Evolutionary conservation across 2,113 vertebrate species (phyloP).

Genomic region (Arvicanthis niloticus): DNA sequence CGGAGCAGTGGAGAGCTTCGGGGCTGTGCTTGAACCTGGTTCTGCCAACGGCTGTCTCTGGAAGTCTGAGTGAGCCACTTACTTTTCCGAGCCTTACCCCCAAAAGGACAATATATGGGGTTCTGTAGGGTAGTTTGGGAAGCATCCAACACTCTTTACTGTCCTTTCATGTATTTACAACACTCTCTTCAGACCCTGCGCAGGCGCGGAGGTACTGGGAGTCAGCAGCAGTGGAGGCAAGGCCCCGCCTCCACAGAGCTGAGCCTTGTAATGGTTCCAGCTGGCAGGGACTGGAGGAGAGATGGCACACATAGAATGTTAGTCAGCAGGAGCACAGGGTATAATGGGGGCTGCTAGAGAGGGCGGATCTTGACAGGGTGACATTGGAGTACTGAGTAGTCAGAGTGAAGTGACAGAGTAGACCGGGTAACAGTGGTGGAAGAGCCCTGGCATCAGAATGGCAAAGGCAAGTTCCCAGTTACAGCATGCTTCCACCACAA

Average conservation of each 20-base stretch:
- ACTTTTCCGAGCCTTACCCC: background rate
- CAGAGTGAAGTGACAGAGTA: background rate
- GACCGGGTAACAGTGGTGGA: background rate
- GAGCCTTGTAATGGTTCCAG: fast-evolving
- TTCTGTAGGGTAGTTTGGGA: background rate
- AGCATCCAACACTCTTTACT: background rate
- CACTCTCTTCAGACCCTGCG: background rate
- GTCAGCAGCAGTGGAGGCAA: background rate
- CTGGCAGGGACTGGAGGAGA: background rate
- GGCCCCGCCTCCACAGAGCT: fast-evolving
- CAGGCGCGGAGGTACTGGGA: background rate
- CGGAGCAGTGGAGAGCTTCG: background rate
- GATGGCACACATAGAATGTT: fast-evolving
- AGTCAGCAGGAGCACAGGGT: background rate
- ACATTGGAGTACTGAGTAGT: background rate
- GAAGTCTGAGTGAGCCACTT: background rate
- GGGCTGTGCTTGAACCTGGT: background rate
- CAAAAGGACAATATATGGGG: background rate
- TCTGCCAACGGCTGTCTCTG: fast-evolving
- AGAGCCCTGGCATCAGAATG: fast-evolving
- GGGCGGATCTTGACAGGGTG: background rate
- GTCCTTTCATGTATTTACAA: background rate
- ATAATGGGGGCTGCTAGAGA: background rate
- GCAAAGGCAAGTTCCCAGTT: background rate
- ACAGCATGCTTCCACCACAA: too few relatives aligned